Evolutionary conservation across 2,113 vertebrate species (phyloP).

Genomic region (Pangasianodon hypophthalmus): DNA sequence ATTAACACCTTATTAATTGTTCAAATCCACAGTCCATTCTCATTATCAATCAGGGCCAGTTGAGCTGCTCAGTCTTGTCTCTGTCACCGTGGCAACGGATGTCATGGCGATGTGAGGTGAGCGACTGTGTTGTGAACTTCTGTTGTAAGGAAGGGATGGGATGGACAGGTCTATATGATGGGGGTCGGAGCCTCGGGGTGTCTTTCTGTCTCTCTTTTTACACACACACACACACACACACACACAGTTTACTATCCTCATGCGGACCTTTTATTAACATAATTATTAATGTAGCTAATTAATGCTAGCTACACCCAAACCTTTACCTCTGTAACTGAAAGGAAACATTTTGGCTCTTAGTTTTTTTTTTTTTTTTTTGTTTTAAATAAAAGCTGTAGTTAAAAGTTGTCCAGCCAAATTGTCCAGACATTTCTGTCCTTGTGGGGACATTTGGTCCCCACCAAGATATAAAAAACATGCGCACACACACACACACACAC

Average conservation of each 20-base stretch:
- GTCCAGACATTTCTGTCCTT: background rate
- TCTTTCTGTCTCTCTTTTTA: too few species aligned
- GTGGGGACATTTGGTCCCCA: background rate
- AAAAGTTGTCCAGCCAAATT: background rate
- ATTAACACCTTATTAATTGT: constrained; percentile 52
- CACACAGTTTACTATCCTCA: background rate
- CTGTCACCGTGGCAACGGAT: constrained; percentile 14
- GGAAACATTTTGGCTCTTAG: background rate
- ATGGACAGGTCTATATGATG: background rate
- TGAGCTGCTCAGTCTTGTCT: background rate
- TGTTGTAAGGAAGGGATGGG: constrained; percentile 5
- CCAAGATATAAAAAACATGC: background rate
- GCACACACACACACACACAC: background rate
- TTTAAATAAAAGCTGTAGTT: background rate
- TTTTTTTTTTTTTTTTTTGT: background rate
- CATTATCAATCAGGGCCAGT: background rate
- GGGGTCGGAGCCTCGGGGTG: background rate
- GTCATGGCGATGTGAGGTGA: constrained; percentile 19
- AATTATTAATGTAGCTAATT: too few species aligned
- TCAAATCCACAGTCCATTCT: background rate
- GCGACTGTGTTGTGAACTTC: constrained; percentile 13
- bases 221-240: background rate
- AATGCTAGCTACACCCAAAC: background rate
- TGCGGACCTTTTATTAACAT: too few species aligned
- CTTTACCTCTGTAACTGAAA: background rate